Evolutionary conservation across 35 echinoderm and acorn worm genomes (phyloP), one percentile per base, ranked within the genome.

Genomic region (Strongylocentrotus purpuratus): DNA sequence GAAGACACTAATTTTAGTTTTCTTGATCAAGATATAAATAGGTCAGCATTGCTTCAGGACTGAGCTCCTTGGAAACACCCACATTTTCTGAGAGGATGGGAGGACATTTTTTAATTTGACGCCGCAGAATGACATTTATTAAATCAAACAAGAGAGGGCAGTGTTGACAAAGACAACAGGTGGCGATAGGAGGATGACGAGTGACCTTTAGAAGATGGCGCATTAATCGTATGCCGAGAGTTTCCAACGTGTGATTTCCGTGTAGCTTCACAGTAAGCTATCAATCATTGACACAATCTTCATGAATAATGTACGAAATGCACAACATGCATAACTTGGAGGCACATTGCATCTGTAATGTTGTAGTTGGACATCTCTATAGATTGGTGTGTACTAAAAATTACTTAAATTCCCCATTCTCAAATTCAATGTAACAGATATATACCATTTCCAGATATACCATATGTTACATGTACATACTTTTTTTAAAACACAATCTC

Each of bases 111-210:
- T 78, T 28, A 78, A 78, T 31, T 78, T 31, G 22, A 78, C n/a
- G 65, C 65, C 20, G 7, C 22, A 78, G 65, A n/a, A 28, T 78
- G 65, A 78, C 65, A 78, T 78, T 78, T 31, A 78, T 78, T 78
- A 78, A 78, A n/a, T n/a, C 65, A 22, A 78, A 78, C 65, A 28
- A 28, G 65, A 78, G 65, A 78, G 65, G 65, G 65, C 65, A 78
- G 65, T 78, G 65, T 78, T 78, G 65, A 78, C 65, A 78, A 78
- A 78, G 65, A 78, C 65, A 78, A 78, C 65, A 78, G 65, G 65
- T 78, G 65, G 65, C 28, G 65, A 78, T 78, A 8, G 65, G 20
- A 78, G 25, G 65, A 78, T 28, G 65, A 78, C 22, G 61, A 78
- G 22, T 78, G 65, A 78, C 28, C 65, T 78, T 78, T 78, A 78